Percentiles rank a stretch among this genome's conserved stretches.
Conservation (phyloP, 2,888 invertebrate species). For the Agrotis exclamationis region DNA sequence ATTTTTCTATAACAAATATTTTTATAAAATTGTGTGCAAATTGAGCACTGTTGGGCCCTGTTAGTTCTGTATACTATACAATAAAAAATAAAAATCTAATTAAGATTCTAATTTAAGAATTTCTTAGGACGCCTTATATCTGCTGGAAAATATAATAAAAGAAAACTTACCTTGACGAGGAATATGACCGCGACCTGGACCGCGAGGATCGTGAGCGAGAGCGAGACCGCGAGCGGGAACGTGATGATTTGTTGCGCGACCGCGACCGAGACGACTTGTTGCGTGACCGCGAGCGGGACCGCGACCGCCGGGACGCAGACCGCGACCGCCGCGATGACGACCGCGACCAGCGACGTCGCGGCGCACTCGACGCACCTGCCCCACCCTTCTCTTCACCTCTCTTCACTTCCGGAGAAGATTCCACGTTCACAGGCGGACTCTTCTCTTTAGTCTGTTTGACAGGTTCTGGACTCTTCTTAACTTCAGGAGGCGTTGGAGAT, state of each 20-base stretch:
- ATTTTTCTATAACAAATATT: no score
- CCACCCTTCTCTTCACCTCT: conserved; percentile 70
- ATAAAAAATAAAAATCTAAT: background rate
- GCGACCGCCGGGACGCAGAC: conserved; percentile 69
- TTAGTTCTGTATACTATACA: background rate
- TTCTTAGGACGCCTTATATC: background rate
- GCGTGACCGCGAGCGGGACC: conserved; percentile 71
- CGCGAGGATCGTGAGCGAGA: conserved; percentile 77
- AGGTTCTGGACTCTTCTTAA: conserved; percentile 44
- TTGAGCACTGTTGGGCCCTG: background rate
- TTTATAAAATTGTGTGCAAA: background rate
- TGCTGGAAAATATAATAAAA: background rate
- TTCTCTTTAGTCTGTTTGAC: conserved; percentile 63
- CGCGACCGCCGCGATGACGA: conserved; percentile 80
- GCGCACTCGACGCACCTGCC: conserved; percentile 20
- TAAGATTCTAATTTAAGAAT: background rate
- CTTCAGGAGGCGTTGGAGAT: conserved; percentile 55
- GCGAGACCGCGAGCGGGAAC: conserved; percentile 65
- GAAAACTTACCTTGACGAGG: conserved; percentile 85
- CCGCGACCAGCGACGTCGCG: conserved; percentile 79
- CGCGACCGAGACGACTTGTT: conserved; percentile 75
- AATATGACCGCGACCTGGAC: conserved; percentile 87
- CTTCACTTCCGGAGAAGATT: conserved; percentile 73
- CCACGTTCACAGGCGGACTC: conserved; percentile 70
- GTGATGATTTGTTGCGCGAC: conserved; percentile 73